Percentiles rank a stretch among this genome's conserved stretches.
Conservation (phyloP, 2,888 invertebrate genomes). For the Neuroscelio doddi region DNA sequence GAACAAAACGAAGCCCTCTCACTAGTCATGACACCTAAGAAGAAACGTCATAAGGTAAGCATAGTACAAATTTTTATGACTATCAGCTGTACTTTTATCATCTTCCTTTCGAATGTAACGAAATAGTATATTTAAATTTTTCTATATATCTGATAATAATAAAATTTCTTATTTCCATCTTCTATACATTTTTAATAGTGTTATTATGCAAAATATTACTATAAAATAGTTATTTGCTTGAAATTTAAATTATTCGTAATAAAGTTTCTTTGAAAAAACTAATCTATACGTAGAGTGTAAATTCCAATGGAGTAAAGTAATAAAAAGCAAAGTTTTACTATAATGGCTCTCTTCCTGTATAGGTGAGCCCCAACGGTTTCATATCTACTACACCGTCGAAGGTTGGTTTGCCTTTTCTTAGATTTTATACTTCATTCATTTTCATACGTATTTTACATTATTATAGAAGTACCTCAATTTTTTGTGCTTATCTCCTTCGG, state of each 20-base stretch:
- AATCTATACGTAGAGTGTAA: constrained; percentile 46
- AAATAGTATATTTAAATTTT: no score
- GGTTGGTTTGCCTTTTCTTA: constrained; percentile 50
- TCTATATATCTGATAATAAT: no score
- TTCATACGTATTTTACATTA: constrained; percentile 41
- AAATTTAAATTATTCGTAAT: no score
- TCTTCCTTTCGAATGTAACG: no score
- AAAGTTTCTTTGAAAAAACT: no score
- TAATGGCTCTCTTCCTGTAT: constrained; percentile 48
- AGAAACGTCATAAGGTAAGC: constrained; percentile 92
- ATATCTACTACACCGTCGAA: constrained; percentile 48
- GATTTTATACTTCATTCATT: constrained; percentile 47
- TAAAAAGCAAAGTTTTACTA: constrained; percentile 41
- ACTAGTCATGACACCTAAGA: constrained; percentile 94
- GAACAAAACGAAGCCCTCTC: constrained; percentile 96
- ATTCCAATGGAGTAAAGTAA: constrained; percentile 49
- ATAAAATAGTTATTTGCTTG: background rate
- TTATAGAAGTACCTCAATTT: constrained; percentile 41
- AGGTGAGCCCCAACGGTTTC: constrained; percentile 47
- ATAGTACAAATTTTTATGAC: background rate
- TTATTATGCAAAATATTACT: background rate
- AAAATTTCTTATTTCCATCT: background rate
- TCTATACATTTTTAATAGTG: background rate
- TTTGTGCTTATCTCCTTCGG: constrained; percentile 50
- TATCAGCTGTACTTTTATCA: no score